Evolutionary conservation across 2,113 vertebrate genomes (phyloP), one percentile per base, ranked within the genome.

Genomic region (Nothoprocta perdicaria): DNA sequence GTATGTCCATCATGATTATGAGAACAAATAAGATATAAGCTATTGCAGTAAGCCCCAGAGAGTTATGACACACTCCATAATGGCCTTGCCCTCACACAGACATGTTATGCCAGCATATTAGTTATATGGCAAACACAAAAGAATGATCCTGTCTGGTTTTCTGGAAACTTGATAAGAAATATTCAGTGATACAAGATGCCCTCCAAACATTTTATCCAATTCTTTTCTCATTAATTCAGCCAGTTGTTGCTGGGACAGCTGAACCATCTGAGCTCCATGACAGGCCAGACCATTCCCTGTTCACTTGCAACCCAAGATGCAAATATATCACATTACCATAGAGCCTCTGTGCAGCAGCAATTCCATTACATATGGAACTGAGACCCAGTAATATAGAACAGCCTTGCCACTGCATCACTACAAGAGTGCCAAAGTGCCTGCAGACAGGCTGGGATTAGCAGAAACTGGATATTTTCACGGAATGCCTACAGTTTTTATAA

Each of bases 371-470:
- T 17, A 52, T 24, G 46, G 31, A 45, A 46, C 10, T 22, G 26
- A 48, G 35, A 60, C 53, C 18, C 46, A 43, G n/a, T 73, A 76
- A 85, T 13, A n/a, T 8, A 66, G 69, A 82, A 10, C 8, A 60
- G 60, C 29, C 35, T 73, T 46, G 40, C 67, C 17, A 35, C 17
- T 24, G 33, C 6, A 26, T 55, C 33, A 31, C 38, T 80, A 53
- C 26, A 71, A 10, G 41, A 92, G 45, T 5, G 33, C 31, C 86
- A 76, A 13, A 67, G 3, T 29, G 61, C 92, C 76, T 0, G 3
- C 0, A 53, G 1, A 26, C 12, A 12, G 0, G 0, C 9, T 1
- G 3, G 71, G 71, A 16, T 2, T 19, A 65, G 38, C 81, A 12
- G 0, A 1, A 57, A 27, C 9, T 1, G 57, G 46, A 33, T 18